phyloP scores from a whole-genome alignment of 2,113 vertebrate species.

The Eira barbara region DNA sequence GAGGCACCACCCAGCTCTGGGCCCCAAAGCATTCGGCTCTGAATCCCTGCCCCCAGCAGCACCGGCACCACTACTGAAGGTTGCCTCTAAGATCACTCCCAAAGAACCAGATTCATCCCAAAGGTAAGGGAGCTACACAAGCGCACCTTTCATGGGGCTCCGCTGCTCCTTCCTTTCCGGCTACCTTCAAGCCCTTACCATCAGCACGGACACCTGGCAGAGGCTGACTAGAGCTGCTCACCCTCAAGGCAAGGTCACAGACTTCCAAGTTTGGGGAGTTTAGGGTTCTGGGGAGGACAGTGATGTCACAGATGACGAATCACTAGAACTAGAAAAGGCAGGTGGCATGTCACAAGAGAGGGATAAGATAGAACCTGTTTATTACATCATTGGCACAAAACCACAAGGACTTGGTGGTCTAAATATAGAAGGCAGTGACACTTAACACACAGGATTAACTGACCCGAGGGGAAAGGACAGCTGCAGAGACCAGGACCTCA shows the following conservation, averaged over 20 bases:
- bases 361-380: background rate
- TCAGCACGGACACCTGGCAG: too few species aligned
- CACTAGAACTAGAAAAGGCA: background rate
- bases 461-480: background rate
- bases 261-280: background rate
- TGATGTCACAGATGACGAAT: background rate
- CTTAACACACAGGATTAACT: background rate
- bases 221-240: background rate
- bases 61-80: too few species aligned
- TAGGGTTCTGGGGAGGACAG: background rate
- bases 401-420: fast-evolving
- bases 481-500: background rate
- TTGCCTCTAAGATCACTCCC: background rate
- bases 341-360: background rate
- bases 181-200: background rate
- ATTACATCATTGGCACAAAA: background rate
- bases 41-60: background rate
- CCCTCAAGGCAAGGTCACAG: background rate
- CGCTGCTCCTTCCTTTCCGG: background rate
- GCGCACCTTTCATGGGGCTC: background rate
- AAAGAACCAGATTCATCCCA: background rate
- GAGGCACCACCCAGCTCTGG: background rate
- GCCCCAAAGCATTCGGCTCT: background rate
- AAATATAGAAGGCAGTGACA: background rate
- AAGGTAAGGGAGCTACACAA: background rate